Evolutionary conservation across 1,140 invertebrate species (phyloP), one percentile per base, ranked within the genome.

Genomic region (Drosophila mayri): DNA sequence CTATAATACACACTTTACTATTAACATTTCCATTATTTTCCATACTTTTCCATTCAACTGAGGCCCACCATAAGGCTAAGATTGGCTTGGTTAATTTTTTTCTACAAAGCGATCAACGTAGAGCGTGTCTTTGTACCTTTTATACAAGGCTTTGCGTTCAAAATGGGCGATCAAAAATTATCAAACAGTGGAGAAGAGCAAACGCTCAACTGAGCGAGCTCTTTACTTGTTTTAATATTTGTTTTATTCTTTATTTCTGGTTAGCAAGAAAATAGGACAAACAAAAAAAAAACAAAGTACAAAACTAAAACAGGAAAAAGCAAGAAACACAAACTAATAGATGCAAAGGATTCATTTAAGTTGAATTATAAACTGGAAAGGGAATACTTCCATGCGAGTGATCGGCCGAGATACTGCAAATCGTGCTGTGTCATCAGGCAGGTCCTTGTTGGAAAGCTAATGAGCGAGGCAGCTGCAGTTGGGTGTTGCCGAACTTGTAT

Each of bases 61-160:
- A 49, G 59, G 46, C 14, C 37, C 65, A 68, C 60, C 46, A 37
- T 64, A 11, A 14, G 22, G 28, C 28, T 25, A n/a, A 9, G 20
- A 18, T 37, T 20, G 16, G 44, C 30, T 32, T 7, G 18, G 30
- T 30, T 49, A 49, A 20, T 57, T 25, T 38, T 30, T 12, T 54
- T 73, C 35, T 73, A 61, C 47, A 20, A 52, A 54, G 38, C 60
- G 49, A 54, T 73, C 65, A 70, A 71, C 41, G 49, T 20, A 58
- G 35, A 49, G 43, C 35, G 35, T 37, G 35, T 54, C 20, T 40
- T 38, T 63, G 35, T 32, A 73, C 70, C 71, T 74, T 63, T 74
- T 74, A 22, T 55, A 40, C 37, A 74, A 74, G 71, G 71, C 11
- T 41, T 74, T 74, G 47, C 28, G 28, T 43, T 70, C 8, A 10